These are phyloP conservation scores for Cassiopea andromeda DNA, from an alignment of 30 jellyfish, hydroid and myxozoan species.

Conservation along the genomic window DNA sequence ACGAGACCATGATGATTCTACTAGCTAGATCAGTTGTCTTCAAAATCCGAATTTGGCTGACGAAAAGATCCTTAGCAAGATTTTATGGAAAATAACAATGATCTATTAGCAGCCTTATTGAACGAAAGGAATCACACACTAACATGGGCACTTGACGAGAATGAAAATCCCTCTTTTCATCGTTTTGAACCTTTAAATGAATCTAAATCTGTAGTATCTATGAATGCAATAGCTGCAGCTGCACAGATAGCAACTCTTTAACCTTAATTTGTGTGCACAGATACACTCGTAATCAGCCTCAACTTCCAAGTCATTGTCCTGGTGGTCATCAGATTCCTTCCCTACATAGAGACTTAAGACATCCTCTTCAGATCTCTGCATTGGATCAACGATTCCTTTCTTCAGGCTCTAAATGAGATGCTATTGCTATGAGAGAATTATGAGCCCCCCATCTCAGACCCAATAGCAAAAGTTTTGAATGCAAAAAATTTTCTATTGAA, in stretches of 20 bases:
- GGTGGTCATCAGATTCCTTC: neutral
- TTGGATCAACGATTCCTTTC: constrained; percentile 24
- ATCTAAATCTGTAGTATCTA: constrained; percentile 29
- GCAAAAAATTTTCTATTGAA: constrained; percentile 33
- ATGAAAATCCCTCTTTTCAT: constrained; percentile 28
- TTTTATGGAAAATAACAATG: neutral
- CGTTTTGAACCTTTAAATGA: constrained; percentile 22
- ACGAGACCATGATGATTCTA: constrained; percentile 38
- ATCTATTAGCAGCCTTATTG: constrained; percentile 24
- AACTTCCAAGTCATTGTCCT: neutral
- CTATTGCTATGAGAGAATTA: constrained; percentile 21
- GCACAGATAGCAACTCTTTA: constrained; percentile 38
- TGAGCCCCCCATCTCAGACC: constrained; percentile 41
- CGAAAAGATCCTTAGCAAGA: neutral
- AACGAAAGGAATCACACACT: constrained; percentile 32
- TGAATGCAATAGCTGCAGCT: constrained; percentile 44
- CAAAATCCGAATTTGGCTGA: neutral
- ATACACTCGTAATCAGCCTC: neutral
- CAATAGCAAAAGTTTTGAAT: constrained; percentile 22
- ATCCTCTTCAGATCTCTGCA: neutral
- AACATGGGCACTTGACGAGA: constrained; percentile 22
- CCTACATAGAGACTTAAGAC: neutral
- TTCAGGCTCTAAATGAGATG: constrained; percentile 1
- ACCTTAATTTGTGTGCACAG: constrained; percentile 15
- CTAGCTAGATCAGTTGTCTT: constrained; percentile 9